Evolutionary conservation across 64 coral and sea anemone species (phyloP).

Genomic region (Porites australiensis): DNA sequence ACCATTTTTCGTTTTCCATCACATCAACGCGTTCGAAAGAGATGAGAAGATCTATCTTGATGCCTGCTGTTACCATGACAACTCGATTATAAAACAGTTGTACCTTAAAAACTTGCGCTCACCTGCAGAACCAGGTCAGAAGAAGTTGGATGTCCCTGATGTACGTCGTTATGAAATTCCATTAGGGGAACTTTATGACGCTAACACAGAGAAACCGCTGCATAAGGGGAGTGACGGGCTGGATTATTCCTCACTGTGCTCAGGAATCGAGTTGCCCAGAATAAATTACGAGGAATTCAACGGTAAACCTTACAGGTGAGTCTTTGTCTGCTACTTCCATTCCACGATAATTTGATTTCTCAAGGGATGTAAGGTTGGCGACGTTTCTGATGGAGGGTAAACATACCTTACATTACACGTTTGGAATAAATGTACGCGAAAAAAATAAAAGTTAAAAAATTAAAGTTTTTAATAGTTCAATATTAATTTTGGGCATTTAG

Average conservation of each 20-base stretch:
- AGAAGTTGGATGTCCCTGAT: conserved; percentile 5
- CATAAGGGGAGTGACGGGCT: neutral
- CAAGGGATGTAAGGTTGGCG: no score
- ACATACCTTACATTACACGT: no score
- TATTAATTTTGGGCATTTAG: no score
- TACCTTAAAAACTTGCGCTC: conserved; percentile 71
- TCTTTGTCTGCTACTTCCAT: neutral
- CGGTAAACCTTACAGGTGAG: conserved; percentile 73
- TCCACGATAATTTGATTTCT: no score
- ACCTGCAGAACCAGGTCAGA: neutral
- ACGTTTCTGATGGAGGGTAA: no score
- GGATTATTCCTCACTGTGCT: conserved; percentile 48
- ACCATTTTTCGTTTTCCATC: conserved; percentile 90
- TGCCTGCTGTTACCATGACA: conserved; percentile 77
- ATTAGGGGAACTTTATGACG: conserved; percentile 28
- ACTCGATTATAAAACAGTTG: conserved; percentile 49
- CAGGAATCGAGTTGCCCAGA: conserved; percentile 71
- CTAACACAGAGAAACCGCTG: neutral
- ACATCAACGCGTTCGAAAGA: conserved; percentile 92
- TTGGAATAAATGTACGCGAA: no score
- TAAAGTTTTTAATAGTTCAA: no score
- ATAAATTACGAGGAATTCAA: conserved; percentile 84
- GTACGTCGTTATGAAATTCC: conserved; percentile 85
- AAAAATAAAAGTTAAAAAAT: no score
- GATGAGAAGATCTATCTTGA: conserved; percentile 76